Percentiles rank a stretch among this genome's conserved stretches.
Conservation (phyloP, 1,140 invertebrate genomes). For the Diabrotica undecimpunctata region DNA sequence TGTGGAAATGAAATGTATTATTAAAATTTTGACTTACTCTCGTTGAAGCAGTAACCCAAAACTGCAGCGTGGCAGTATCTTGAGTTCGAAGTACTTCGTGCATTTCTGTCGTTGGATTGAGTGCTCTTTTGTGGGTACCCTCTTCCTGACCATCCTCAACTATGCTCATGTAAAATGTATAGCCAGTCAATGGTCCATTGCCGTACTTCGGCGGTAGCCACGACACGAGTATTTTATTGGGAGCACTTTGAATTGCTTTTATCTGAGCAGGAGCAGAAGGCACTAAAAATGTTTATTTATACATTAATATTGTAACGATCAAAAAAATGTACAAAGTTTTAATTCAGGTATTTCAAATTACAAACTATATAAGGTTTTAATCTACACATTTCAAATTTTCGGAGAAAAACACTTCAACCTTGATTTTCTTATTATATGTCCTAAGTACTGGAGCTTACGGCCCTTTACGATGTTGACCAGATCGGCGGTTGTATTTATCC, state of each 20-base stretch:
- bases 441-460: no score
- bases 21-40: slow-evolving; percentile 38
- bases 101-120: slow-evolving; percentile 60
- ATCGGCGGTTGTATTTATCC: no score
- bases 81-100: slow-evolving; percentile 71
- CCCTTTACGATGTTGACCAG: no score
- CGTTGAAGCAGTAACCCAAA: slow-evolving; percentile 78
- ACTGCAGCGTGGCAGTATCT: slow-evolving; percentile 69
- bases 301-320: background rate
- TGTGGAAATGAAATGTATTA: no score
- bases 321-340: slow-evolving; percentile 4
- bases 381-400: no score
- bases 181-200: slow-evolving; percentile 75
- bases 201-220: slow-evolving; percentile 75
- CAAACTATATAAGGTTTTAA: no score
- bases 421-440: no score
- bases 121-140: slow-evolving; percentile 66
- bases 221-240: slow-evolving; percentile 80
- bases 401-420: no score
- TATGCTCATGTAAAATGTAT: slow-evolving; percentile 77
- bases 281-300: slow-evolving; percentile 53
- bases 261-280: slow-evolving; percentile 83
- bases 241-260: slow-evolving; percentile 80
- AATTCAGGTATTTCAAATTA: no score
- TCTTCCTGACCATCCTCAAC: slow-evolving; percentile 69